These are phyloP conservation scores for Emesis castigata DNA, from an alignment of 2,888 invertebrate species.

Conservation along the genomic window DNA sequence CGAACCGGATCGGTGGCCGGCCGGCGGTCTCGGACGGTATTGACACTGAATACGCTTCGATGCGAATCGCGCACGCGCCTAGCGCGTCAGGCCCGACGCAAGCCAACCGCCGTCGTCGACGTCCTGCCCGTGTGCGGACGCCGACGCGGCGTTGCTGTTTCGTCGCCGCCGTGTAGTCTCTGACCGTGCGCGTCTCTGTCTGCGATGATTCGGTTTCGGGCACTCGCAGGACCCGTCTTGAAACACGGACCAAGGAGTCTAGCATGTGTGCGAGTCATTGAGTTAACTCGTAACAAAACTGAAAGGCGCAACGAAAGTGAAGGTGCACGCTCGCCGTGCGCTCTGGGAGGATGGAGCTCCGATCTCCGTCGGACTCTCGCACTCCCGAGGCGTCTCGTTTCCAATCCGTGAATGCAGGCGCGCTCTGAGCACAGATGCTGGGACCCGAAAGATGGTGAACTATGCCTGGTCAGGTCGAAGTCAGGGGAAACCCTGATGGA, in stretches of 20 bases:
- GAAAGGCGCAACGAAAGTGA: constrained; percentile 92
- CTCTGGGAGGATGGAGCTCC: constrained; percentile 82
- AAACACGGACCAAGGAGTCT: constrained; percentile 78
- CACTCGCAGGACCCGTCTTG: constrained; percentile 92
- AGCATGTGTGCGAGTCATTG: constrained; percentile 92
- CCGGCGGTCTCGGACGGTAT: constrained; percentile 64
- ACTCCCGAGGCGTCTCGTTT: constrained; percentile 88
- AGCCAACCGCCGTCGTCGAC: constrained; percentile 71
- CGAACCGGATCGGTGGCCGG: constrained; percentile 68
- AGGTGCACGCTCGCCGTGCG: constrained; percentile 76
- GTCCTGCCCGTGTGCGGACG: constrained; percentile 75
- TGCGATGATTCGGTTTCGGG: constrained; percentile 80
- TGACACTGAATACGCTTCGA: constrained; percentile 27
- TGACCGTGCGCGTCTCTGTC: constrained; percentile 76
- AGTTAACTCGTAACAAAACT: constrained; percentile 82
- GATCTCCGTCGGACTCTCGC: constrained; percentile 80
- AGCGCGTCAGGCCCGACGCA: constrained; percentile 75
- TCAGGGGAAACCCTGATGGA: constrained; percentile 92
- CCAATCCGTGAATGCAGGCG: constrained; percentile 81
- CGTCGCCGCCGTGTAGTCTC: constrained; percentile 73
- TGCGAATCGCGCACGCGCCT: constrained; percentile 71
- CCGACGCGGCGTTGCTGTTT: constrained; percentile 70
- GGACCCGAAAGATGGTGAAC: constrained; percentile 93
- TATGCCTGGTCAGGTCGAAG: constrained; percentile 93
- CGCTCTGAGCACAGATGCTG: constrained; percentile 91